Base-by-base conservation (phyloP, 2,888 invertebrate genomes). In the Pimpla rufipes region DNA sequence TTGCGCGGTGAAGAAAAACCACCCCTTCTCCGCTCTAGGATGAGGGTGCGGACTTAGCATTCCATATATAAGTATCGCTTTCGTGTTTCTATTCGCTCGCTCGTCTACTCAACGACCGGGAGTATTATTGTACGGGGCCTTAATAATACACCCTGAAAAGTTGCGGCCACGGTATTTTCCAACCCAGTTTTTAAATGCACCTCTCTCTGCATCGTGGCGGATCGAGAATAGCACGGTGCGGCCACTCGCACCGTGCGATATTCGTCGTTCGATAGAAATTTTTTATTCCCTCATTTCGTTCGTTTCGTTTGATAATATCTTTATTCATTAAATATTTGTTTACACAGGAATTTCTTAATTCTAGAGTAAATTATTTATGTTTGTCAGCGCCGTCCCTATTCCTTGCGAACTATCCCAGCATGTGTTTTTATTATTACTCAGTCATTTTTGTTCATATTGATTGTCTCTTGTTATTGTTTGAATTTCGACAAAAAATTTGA, bases 71-170 rank as follows among this genome's bases (percentile, higher is more conserved):
- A 71, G 55, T 79, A 73, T 79, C 18, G 40, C 66, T 40, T 29
- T 74, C 59, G 35, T 47, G 18, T 66, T 42, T 37, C 23, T 52
- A 40, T 35, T 2, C 21, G 55, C 42, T 70, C n/a, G 4, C 18
- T 71, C 42, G 42, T 11, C 16, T 37, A 40, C 37, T 37, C n/a
- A 47, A 37, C 16, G 18, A 23, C 1, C 21, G 16, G 21, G 7
- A 47, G 45, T 55, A 45, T 68, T 40, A 52, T 21, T 64, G 13
- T 37, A 68, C 40, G 10, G 37, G 11, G 18, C 66, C 23, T 52
- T 82, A 79, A 82, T 74, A 68, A 82, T 68, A 82, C 16, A 78
- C 45, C 16, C 35, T 21, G 62, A 16, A 73, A 57, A 29, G 16
- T 40, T 47, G 35, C 70, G 55, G 52, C 57, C 37, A 77, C 18